phyloP scores from a whole-genome alignment of 2,113 vertebrate genomes.

The Noturus placidus region DNA sequence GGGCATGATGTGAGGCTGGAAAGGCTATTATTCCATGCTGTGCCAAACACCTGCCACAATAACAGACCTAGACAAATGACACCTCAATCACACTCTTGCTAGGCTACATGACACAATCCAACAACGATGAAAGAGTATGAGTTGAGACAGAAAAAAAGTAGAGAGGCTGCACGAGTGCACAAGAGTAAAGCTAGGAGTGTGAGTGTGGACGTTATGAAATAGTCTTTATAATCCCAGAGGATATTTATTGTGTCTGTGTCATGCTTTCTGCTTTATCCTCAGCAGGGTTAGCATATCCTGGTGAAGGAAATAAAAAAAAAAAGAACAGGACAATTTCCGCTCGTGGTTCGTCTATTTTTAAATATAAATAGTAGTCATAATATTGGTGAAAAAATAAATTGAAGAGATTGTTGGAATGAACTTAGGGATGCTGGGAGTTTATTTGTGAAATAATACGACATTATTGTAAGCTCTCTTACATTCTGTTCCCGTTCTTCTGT shows the following conservation, averaged over 20 bases:
- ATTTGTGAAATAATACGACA: neutral
- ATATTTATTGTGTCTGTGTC: slow-evolving; percentile 48
- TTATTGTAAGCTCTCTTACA: neutral
- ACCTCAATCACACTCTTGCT: slow-evolving; percentile 24
- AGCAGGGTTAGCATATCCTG: slow-evolving; percentile 1
- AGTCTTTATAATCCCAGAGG: slow-evolving; percentile 31
- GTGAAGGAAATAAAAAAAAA: slow-evolving; percentile 46
- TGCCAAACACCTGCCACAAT: slow-evolving; percentile 40
- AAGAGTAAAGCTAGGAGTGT: neutral
- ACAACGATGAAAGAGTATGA: neutral
- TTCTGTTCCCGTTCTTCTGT: neutral
- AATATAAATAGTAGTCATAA: slow-evolving; percentile 41
- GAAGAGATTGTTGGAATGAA: slow-evolving; percentile 7
- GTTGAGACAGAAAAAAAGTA: neutral
- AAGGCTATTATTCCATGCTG: slow-evolving; percentile 46
- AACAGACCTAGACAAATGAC: slow-evolving; percentile 47
- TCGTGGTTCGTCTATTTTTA: slow-evolving; percentile 23
- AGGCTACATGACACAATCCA: slow-evolving; percentile 18
- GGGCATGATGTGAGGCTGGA: neutral
- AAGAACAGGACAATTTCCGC: slow-evolving; percentile 12
- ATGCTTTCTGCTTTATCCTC: slow-evolving; percentile 40
- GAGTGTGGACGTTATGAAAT: slow-evolving; percentile 23
- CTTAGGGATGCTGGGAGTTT: slow-evolving; percentile 6
- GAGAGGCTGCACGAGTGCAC: neutral
- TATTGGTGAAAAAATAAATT: slow-evolving; percentile 23